phyloP scores from a whole-genome alignment of 35 echinoderm and acorn worm genomes.

The Ophiothrix spiculata region DNA sequence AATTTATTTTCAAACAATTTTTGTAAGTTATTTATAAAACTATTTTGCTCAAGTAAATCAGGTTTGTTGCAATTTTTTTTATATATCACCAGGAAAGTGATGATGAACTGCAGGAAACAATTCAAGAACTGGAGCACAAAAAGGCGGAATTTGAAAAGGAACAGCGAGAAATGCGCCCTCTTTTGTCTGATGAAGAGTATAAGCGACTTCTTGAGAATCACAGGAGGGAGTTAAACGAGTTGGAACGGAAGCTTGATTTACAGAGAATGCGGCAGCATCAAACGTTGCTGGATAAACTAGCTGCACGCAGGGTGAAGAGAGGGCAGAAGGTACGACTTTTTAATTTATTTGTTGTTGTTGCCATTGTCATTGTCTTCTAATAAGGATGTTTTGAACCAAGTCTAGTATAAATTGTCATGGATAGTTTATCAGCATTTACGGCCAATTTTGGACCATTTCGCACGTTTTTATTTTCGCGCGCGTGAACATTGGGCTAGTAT shows the following conservation, averaged over 20 bases:
- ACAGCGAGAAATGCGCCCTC: constrained; percentile 33
- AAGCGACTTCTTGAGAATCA: constrained; percentile 59
- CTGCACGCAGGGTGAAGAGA: constrained; percentile 37
- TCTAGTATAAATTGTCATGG: too few species aligned
- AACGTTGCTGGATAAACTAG: constrained; percentile 65
- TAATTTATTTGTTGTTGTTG: too few species aligned
- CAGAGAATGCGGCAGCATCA: constrained; percentile 37
- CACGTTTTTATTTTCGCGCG: too few species aligned
- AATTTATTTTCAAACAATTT: too few species aligned
- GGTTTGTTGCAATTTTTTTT: too few species aligned
- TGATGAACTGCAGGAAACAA: constrained; percentile 29
- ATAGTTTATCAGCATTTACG: too few species aligned
- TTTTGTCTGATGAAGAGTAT: constrained; percentile 71
- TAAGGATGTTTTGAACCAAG: too few species aligned
- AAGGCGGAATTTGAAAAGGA: constrained; percentile 51
- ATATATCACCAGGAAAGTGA: background rate
- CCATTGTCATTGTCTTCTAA: too few species aligned
- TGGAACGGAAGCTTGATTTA: constrained; percentile 49
- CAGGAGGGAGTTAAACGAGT: constrained; percentile 58
- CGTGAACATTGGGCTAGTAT: too few species aligned
- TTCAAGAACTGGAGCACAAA: constrained; percentile 48
- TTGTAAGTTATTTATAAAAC: too few species aligned
- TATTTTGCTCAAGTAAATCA: too few species aligned
- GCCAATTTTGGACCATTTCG: too few species aligned
- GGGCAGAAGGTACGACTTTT: background rate